A percentile compares a stretch with the other conserved stretches of the same genome.
Conservation (phyloP, 1,140 invertebrate genomes). For the Ganaspis sp. region DNA sequence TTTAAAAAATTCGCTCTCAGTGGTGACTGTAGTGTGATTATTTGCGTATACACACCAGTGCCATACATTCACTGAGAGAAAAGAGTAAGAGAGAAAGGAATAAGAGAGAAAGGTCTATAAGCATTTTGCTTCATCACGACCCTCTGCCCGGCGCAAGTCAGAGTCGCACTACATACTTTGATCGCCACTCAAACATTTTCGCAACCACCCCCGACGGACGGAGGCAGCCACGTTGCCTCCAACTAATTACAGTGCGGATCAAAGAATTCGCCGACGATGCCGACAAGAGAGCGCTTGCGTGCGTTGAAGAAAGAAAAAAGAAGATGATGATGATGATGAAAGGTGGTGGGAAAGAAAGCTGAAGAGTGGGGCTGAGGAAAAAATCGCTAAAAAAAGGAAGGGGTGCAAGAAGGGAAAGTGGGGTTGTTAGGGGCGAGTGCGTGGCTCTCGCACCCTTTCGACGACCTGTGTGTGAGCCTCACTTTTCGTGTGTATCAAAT, state of each 20-base stretch:
- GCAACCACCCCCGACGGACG: conserved; percentile 58
- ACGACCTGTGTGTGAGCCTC: not conserved
- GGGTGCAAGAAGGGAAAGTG: not conserved
- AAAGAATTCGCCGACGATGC: conserved; percentile 72
- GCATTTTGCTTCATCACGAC: conserved; percentile 46
- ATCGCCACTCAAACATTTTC: conserved; percentile 74
- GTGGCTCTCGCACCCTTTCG: conserved; percentile 49
- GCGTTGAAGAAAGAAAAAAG: conserved; percentile 46
- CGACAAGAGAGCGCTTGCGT: conserved; percentile 53
- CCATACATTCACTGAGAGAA: not conserved
- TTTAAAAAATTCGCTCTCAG: too few relatives aligned
- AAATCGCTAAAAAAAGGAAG: not conserved
- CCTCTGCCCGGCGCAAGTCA: conserved; percentile 51
- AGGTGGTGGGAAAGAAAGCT: conserved; percentile 3
- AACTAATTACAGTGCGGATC: conserved; percentile 75
- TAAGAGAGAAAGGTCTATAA: conserved; percentile 38
- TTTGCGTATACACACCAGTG: not conserved
- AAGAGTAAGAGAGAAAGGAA: conserved; percentile 28
- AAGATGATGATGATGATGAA: conserved; percentile 28
- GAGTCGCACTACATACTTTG: conserved; percentile 72
- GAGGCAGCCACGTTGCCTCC: conserved; percentile 55
- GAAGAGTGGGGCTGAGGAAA: conserved; percentile 23
- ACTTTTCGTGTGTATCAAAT: not conserved
- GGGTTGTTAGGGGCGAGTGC: conserved; percentile 16
- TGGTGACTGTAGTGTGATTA: too few relatives aligned